phyloP scores from a whole-genome alignment of 2,113 vertebrate species.

The Brachypteracias leptosomus region DNA sequence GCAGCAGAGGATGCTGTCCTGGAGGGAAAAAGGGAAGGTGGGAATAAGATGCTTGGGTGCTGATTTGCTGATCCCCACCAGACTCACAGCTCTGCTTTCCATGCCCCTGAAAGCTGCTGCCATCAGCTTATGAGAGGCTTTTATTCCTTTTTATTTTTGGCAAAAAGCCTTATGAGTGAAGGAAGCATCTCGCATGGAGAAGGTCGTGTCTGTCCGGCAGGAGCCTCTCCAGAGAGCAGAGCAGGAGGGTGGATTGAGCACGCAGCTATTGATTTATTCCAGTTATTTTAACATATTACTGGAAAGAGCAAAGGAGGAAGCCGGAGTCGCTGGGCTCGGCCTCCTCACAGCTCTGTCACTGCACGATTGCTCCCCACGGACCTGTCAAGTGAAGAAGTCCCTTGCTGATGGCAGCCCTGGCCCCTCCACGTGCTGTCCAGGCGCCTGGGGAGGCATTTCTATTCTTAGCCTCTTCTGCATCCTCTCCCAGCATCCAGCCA shows the following conservation, averaged over 20 bases:
- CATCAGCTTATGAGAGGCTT: no score
- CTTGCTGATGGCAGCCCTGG: background rate
- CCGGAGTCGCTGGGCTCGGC: background rate
- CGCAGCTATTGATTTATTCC: background rate
- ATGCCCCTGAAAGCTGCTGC: background rate
- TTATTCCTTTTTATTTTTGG: background rate
- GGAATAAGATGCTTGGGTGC: background rate
- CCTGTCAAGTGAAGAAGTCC: background rate
- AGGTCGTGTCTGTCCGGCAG: background rate
- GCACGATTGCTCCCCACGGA: background rate
- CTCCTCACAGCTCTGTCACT: background rate
- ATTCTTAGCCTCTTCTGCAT: background rate
- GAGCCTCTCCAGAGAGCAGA: background rate
- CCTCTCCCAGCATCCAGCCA: background rate
- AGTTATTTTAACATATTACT: constrained; percentile 21
- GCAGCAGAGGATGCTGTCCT: no score
- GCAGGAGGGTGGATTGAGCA: background rate
- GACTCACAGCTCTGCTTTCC: background rate
- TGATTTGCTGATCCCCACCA: background rate
- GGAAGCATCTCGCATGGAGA: background rate
- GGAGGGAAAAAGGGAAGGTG: background rate
- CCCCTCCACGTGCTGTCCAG: background rate
- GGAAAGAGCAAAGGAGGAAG: background rate
- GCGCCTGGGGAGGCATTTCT: background rate
- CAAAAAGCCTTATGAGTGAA: background rate